phyloP scores from a whole-genome alignment of 1,140 invertebrate genomes.

The Aphelinus atriplicis region DNA sequence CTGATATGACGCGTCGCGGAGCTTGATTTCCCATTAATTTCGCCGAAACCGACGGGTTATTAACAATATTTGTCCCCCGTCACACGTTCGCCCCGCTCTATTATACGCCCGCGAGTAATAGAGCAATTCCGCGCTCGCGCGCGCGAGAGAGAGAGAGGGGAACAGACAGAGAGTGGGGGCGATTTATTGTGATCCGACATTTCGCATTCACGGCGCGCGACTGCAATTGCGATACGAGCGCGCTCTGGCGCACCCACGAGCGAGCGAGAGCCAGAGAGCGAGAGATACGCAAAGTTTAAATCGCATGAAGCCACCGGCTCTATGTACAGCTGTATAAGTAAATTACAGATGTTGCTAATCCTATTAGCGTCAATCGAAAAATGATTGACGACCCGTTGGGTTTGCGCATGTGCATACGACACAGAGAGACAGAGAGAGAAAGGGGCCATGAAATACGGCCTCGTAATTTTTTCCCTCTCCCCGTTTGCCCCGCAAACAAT shows the following conservation, averaged over 20 bases:
- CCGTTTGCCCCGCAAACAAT: background rate
- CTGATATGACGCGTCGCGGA: too few relatives aligned
- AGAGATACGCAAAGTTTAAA: constrained; percentile 21
- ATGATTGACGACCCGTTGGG: background rate
- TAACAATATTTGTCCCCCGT: too few relatives aligned
- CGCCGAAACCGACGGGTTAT: too few relatives aligned
- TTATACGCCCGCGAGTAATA: too few relatives aligned
- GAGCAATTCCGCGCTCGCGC: too few relatives aligned
- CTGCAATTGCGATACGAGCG: background rate
- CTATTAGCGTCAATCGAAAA: constrained; percentile 28
- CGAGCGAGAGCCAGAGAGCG: background rate
- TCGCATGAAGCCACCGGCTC: constrained; percentile 2
- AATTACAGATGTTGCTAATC: constrained; percentile 26
- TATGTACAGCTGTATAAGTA: constrained; percentile 25
- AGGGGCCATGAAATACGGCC: too few relatives aligned
- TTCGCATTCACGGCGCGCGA: constrained; percentile 18
- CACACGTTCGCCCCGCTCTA: too few relatives aligned
- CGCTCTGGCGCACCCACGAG: too few relatives aligned
- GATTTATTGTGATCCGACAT: background rate
- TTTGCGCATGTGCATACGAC: background rate
- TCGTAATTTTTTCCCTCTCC: too few relatives aligned
- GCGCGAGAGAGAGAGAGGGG: too few relatives aligned
- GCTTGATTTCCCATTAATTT: too few relatives aligned
- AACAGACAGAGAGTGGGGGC: too few relatives aligned
- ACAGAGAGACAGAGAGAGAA: background rate